Evolutionary conservation across 2,797 vertebrate species (phyloP).

Genomic region (Cetoscarus ocellatus): DNA sequence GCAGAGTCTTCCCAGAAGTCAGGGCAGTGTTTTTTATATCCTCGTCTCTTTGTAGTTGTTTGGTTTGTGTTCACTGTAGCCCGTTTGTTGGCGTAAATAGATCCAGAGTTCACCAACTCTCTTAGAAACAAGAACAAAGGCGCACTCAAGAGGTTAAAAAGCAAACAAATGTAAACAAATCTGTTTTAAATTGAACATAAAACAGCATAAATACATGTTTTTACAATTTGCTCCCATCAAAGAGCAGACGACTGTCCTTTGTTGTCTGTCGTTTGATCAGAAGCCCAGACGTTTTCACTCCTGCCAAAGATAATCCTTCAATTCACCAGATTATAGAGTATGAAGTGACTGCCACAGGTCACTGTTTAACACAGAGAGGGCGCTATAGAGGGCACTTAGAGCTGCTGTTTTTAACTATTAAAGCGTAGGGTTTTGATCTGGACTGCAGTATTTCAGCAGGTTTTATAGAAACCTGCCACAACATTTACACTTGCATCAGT

Average conservation of each 20-base stretch:
- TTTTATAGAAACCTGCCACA: no score
- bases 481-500: no score
- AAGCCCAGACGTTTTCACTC: slow-evolving; percentile 35
- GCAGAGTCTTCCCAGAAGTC: slow-evolving; percentile 17
- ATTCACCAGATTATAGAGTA: not conserved
- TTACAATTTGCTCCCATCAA: slow-evolving; percentile 45
- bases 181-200: slow-evolving; percentile 24
- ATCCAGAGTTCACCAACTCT: not conserved
- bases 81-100: slow-evolving; percentile 19
- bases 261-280: slow-evolving; percentile 35
- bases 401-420: not conserved
- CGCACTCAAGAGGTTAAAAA: slow-evolving; percentile 14
- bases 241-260: slow-evolving; percentile 28
- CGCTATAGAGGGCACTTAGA: not conserved
- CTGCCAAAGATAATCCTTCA: slow-evolving; percentile 7
- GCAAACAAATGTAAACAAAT: slow-evolving; percentile 23
- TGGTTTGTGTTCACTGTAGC: slow-evolving; percentile 12
- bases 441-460: not conserved
- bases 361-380: not conserved
- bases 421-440: not conserved
- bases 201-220: slow-evolving; percentile 38
- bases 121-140: slow-evolving; percentile 12
- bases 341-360: slow-evolving; percentile 3
- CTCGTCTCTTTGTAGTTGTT: slow-evolving; percentile 3
- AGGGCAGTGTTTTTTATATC: not conserved